Percentiles rank a stretch among this genome's conserved stretches.
phyloP scores from a whole-genome alignment of 2,797 vertebrate species.

The Gadopsis bispinosus region DNA sequence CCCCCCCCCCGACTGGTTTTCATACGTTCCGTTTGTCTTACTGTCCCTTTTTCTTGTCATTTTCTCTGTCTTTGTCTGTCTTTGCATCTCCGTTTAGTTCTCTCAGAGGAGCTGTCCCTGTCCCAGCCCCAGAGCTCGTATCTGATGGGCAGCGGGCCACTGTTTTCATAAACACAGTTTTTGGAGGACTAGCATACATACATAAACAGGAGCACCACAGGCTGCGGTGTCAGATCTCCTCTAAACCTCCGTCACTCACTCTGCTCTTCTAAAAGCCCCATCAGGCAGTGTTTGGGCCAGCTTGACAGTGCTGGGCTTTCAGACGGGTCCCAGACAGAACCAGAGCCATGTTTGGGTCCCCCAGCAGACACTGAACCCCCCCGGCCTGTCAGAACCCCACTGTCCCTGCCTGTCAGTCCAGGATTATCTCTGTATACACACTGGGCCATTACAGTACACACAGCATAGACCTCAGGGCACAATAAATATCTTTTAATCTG shows the following conservation, averaged over 20 bases:
- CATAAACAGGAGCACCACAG: slow-evolving; percentile 81
- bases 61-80: slow-evolving; percentile 51
- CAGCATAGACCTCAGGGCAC: slow-evolving; percentile 39
- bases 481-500: slow-evolving; percentile 72
- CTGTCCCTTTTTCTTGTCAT: slow-evolving; percentile 32
- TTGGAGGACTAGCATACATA: slow-evolving; percentile 76
- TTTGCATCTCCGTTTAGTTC: slow-evolving; percentile 51
- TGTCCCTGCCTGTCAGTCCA: slow-evolving; percentile 62
- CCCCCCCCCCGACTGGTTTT: slow-evolving; percentile 35
- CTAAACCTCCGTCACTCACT: slow-evolving; percentile 80
- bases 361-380: slow-evolving; percentile 43
- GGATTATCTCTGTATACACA: slow-evolving; percentile 74
- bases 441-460: slow-evolving; percentile 64
- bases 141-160: slow-evolving; percentile 82
- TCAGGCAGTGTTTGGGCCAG: slow-evolving; percentile 75
- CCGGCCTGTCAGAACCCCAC: slow-evolving; percentile 48
- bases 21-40: slow-evolving; percentile 39
- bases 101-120: slow-evolving; percentile 63
- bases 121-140: slow-evolving; percentile 58
- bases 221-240: slow-evolving; percentile 78
- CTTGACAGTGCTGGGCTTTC: slow-evolving; percentile 70
- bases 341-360: slow-evolving; percentile 65
- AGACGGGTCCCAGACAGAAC: slow-evolving; percentile 75
- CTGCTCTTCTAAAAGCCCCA: slow-evolving; percentile 77
- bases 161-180: slow-evolving; percentile 84